These are phyloP conservation scores for Drosophila atroscutellata DNA, from an alignment of 2,888 invertebrate species.

Conservation along the genomic window DNA sequence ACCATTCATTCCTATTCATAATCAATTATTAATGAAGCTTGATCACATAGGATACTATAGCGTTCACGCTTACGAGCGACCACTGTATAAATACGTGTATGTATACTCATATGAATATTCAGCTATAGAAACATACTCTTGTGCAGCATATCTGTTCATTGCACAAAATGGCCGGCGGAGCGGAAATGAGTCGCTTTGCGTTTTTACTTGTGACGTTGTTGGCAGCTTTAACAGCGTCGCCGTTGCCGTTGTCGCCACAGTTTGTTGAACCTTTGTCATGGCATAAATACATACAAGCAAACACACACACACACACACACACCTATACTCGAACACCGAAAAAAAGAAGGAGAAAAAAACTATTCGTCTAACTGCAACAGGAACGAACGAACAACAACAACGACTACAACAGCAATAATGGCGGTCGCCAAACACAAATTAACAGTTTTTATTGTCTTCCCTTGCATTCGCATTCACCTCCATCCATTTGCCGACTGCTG, in stretches of 20 bases:
- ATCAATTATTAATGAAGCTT: neutral
- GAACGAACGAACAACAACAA: slow-evolving; percentile 26
- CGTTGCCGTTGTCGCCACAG: slow-evolving; percentile 47
- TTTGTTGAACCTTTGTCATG: slow-evolving; percentile 72
- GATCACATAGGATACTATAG: neutral
- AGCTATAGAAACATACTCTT: slow-evolving; percentile 4
- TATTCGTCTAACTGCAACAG: slow-evolving; percentile 29
- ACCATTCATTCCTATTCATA: neutral
- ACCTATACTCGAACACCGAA: neutral
- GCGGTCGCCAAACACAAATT: slow-evolving; percentile 53
- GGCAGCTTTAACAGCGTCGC: slow-evolving; percentile 30
- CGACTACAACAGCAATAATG: slow-evolving; percentile 1
- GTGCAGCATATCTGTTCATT: slow-evolving; percentile 38
- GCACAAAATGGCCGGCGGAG: slow-evolving; percentile 61
- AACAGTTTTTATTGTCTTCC: slow-evolving; percentile 60
- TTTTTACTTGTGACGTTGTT: slow-evolving; percentile 50
- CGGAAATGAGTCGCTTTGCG: slow-evolving; percentile 58
- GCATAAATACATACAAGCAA: slow-evolving; percentile 45
- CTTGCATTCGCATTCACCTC: slow-evolving; percentile 30
- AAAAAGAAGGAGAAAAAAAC: neutral
- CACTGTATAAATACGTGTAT: neutral
- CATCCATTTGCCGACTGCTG: slow-evolving; percentile 50
- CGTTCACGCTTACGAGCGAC: neutral
- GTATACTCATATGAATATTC: neutral
- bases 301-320: neutral